Evolutionary conservation across 2,888 invertebrate species (phyloP).

Genomic region (Ophonus ardosiacus): DNA sequence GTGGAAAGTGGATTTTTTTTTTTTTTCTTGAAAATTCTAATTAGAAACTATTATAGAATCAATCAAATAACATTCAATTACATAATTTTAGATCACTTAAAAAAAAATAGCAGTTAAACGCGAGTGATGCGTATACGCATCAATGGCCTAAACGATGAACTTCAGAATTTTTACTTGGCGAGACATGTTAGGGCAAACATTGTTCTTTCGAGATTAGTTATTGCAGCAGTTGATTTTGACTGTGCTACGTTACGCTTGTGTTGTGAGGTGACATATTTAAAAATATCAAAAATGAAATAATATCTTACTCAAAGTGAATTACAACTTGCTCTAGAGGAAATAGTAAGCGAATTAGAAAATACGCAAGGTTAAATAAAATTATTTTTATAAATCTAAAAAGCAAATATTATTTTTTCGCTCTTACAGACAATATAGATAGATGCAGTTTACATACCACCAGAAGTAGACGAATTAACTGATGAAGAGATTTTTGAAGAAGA

Average conservation of each 20-base stretch:
- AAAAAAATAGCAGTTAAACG: neutral
- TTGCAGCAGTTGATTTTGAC: neutral
- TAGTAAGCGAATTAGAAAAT: constrained; percentile 4
- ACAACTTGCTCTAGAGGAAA: constrained; percentile 14
- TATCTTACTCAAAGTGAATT: constrained; percentile 2
- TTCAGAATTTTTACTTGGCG: neutral
- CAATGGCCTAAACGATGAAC: neutral
- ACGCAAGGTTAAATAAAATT: constrained; percentile 1
- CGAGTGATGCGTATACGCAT: neutral
- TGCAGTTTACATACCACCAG: constrained; percentile 21
- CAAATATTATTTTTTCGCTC: constrained; percentile 6
- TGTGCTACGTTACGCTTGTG: constrained; percentile 1
- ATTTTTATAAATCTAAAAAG: neutral
- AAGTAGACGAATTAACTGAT: constrained; percentile 27
- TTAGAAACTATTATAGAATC: neutral
- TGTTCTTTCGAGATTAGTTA: neutral
- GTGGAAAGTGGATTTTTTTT: neutral
- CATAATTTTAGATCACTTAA: neutral
- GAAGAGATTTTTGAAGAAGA: constrained; percentile 32
- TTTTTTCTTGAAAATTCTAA: neutral
- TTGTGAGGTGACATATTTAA: neutral
- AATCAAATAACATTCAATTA: neutral
- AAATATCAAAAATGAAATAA: constrained; percentile 6
- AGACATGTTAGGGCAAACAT: neutral
- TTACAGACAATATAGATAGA: constrained; percentile 2